Evolutionary conservation across 2,888 invertebrate genomes (phyloP), one percentile per base, ranked within the genome.

Genomic region (Platerodrilus igneus): DNA sequence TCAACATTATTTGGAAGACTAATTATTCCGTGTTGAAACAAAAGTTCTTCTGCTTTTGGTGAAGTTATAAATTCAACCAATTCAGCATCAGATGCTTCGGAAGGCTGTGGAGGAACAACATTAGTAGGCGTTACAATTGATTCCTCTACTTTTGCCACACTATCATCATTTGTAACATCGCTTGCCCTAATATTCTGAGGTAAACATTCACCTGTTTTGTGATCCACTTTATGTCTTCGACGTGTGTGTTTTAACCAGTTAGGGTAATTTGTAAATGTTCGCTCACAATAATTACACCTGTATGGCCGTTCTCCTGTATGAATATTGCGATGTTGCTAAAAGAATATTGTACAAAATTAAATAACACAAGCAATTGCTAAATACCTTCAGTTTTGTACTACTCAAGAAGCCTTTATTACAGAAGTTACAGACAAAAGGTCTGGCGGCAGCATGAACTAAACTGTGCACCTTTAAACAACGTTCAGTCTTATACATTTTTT

Each of bases 181-280:
- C n/a, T n/a, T n/a, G n/a, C n/a, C n/a, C n/a, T n/a, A n/a, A n/a
- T n/a, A 38, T 58, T 58, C 3, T 52, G 41, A 21, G 51, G 55
- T 16, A 65, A 48, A 32, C 55, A 53, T 21, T 59, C 55, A 9
- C 66, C 66, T 2, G 65, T 66, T 46, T 61, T 63, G 44, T 64
- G 65, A 36, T 67, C 64, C 3, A 66, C 66, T 53, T 66, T 75
- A 51, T 78, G 78, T 26, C 75, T 68, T 50, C 76, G 64, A 25
- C 76, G 64, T 33, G 75, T 66, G 53, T 79, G 79, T 56, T 78
- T 79, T 46, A 67, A 59, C 68, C 73, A 76, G 56, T 79, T 79
- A 2, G 78, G 74, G 43, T 73, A 71, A 51, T 69, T 72, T 19
- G 75, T 71, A 55, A 79, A 79, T 0, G 71, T 66, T 32, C 73